Base-by-base conservation (phyloP, 2,113 vertebrate genomes). In the Amblyopsis rosae region DNA sequence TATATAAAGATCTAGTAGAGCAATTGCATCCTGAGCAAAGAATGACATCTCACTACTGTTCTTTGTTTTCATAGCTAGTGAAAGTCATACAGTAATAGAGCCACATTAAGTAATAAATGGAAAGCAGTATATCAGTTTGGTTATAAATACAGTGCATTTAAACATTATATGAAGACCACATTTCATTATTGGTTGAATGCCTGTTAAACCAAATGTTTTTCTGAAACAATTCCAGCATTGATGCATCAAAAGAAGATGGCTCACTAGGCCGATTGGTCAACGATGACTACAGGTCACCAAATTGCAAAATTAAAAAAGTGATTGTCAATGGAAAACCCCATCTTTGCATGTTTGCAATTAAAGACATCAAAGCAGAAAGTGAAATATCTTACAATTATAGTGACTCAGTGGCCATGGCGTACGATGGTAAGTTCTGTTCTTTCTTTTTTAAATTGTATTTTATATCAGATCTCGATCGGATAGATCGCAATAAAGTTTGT, bases 321-420 rank as follows among this genome's bases (percentile, higher is more conserved):
- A 56, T 17, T 19, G 54, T 56, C n/a, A n/a, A 56, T 6, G 15
- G 54, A 19, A 56, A 16, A 56, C 54, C 54, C 19, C 54, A 56
- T 56, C 54, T 56, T 17, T 56, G 54, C 54, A 8, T 56, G 54
- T 56, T 56, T 56, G 54, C 54, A 19, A 56, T 56, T 54, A 15
- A 54, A 54, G n/a, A 54, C 51, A 54, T 54, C 16, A 5, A 19
- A 19, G 54, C 9, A 56, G 54, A 56, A 11, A 56, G 54, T 56
- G 54, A 56, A 56, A 56, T 56, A 56, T 19, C 54, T 17, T 56
- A 56, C 19, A 15, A 56, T 56, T 56, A 56, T 56, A 17, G 54
- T 19, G 3, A 56, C n/a, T 56, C 54, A 56, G n/a, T 56, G 54
- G 54, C 54, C 54, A 19, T 56, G 54, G 54, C 54, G 16, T 17